phyloP scores from a whole-genome alignment of 2,113 vertebrate species.

The Apeltes quadracus region DNA sequence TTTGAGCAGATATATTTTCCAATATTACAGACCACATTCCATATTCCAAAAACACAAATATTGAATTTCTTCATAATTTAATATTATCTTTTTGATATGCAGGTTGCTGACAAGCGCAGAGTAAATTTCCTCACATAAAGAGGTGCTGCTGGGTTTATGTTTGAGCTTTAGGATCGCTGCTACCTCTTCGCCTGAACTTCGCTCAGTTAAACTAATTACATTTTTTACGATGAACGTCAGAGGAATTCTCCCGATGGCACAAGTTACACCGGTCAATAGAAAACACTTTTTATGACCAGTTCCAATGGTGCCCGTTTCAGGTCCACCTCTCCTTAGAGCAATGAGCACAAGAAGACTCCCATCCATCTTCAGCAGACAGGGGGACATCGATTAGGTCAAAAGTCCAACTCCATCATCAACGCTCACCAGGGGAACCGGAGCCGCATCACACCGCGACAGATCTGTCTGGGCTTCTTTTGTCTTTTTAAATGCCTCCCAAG shows the following conservation, averaged over 20 bases:
- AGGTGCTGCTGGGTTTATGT: neutral
- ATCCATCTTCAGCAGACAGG: slow-evolving; percentile 16
- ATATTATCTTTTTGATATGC: no score
- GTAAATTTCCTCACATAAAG: neutral
- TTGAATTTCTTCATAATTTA: no score
- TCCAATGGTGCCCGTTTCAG: neutral
- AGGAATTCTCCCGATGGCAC: neutral
- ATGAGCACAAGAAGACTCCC: neutral
- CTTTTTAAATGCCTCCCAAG: neutral
- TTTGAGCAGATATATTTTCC: no score
- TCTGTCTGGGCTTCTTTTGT: neutral
- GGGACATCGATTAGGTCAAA: neutral
- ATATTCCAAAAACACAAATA: no score
- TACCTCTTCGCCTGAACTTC: neutral
- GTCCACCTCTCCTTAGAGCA: neutral
- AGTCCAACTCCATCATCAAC: neutral
- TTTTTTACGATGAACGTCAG: neutral
- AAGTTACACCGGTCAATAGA: neutral
- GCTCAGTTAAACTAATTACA: neutral
- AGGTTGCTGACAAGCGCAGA: no score
- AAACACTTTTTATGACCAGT: neutral
- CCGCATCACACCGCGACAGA: neutral
- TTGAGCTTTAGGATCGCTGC: neutral
- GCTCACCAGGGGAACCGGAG: neutral
- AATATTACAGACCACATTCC: no score